These are phyloP conservation scores for Acanthiza pusilla DNA, from an alignment of 2,797 vertebrate genomes.

Conservation along the genomic window DNA sequence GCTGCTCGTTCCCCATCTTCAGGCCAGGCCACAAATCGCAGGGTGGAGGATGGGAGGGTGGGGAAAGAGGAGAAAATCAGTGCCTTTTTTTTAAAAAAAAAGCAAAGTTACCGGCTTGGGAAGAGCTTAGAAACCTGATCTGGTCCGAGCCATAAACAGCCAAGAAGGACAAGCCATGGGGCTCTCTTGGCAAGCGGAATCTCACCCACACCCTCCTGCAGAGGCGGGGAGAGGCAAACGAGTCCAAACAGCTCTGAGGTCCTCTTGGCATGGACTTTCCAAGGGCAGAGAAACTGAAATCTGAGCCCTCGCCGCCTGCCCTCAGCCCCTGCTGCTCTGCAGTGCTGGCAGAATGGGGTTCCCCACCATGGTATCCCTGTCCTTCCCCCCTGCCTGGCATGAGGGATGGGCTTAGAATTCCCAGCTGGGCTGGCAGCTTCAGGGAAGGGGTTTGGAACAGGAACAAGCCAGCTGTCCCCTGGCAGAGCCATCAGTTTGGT, in stretches of 20 bases:
- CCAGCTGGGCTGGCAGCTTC: not conserved
- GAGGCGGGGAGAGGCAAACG: not conserved
- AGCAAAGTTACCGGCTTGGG: not conserved
- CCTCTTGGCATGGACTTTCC: not conserved
- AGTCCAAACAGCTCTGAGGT: not conserved
- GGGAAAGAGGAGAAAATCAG: not conserved
- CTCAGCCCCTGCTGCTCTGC: not conserved
- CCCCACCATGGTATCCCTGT: accelerated
- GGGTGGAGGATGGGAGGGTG: constrained; percentile 28
- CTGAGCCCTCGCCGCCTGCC: not conserved
- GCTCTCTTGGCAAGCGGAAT: not conserved
- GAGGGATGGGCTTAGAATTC: not conserved
- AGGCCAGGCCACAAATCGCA: constrained; percentile 50
- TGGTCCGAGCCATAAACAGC: not conserved
- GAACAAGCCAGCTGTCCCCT: not conserved
- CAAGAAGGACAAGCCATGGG: not conserved
- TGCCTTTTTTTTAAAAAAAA: not conserved
- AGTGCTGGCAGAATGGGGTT: not conserved
- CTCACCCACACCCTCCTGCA: not conserved
- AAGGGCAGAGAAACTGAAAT: not conserved
- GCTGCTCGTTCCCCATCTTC: constrained; percentile 44
- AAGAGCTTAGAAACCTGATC: constrained; percentile 4
- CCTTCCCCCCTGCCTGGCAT: accelerated
- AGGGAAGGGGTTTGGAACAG: not conserved
- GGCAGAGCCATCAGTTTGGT: not conserved